Evolutionary conservation across 2,797 vertebrate species (phyloP), one percentile per base, ranked within the genome.

Genomic region (Sparidentex hasta): DNA sequence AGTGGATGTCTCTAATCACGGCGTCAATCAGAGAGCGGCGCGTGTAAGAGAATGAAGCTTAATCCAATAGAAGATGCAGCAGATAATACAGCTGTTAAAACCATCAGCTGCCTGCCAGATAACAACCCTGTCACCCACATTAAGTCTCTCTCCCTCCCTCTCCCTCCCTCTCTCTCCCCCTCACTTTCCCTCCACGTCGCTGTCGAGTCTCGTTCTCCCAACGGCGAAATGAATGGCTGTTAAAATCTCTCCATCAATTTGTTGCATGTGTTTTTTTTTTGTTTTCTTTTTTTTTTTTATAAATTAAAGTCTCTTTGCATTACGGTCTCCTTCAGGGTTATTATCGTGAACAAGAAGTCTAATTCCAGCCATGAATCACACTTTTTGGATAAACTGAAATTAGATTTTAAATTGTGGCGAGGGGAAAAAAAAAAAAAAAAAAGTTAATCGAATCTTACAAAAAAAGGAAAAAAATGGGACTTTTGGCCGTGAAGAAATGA

Each of bases 51-150:
- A 89, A 92, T 85, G 77, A 85, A 80, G 89, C 92, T 89, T 89
- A 94, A 93, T 93, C 92, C 90, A 92, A 93, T 87, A 85, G 74
- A 80, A 91, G 90, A 88, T 90, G 84, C 85, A 90, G 65, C 58
- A 85, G 92, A 93, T 94, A 93, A 93, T 88, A 86, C 89, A 93
- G 86, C 90, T 91, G 87, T 91, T 91, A 92, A 91, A 91, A 87
- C 87, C 90, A 76, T 87, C 82, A 89, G 78, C 87, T 55, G 89
- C 76, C 87, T 81, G 78, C 81, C 5, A 90, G 92, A 94, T 94
- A 94, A 93, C 81, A 80, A 80, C 82, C 81, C 90, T 84, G 86
- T 90, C 90, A 83, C 69, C 82, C 82, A 80, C 80, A 76, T 87
- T 92, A 91, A 87, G 72, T 70, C 71, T 54, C 68, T 55, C 67